Conservation (phyloP, 2,888 invertebrate genomes). For the Andrena dorsata region DNA sequence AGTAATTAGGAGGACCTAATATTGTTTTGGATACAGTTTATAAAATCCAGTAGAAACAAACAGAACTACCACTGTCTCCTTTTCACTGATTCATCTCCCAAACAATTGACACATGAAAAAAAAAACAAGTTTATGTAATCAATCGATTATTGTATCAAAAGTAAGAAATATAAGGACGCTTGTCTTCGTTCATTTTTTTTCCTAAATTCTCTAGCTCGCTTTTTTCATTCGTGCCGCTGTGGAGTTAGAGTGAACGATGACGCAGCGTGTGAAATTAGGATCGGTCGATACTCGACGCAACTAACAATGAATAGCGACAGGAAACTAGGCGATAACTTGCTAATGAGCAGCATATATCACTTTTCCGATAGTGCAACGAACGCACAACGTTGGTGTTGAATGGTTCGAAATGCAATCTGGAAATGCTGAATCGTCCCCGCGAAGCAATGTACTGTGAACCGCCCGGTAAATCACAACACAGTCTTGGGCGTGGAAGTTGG, state of each 20-base stretch:
- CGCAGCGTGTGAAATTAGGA: slow-evolving; percentile 11
- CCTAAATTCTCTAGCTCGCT: too few relatives aligned
- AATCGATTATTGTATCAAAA: too few relatives aligned
- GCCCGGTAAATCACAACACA: slow-evolving; percentile 70
- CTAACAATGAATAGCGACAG: slow-evolving; percentile 65
- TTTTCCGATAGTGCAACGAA: slow-evolving; percentile 71
- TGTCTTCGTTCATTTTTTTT: too few relatives aligned
- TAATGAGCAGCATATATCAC: slow-evolving; percentile 72
- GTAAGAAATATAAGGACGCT: too few relatives aligned
- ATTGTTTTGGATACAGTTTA: too few relatives aligned
- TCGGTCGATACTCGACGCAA: slow-evolving; percentile 58
- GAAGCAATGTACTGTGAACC: slow-evolving; percentile 72
- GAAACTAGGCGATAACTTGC: slow-evolving; percentile 72
- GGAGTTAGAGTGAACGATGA: not conserved
- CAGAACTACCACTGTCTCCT: too few relatives aligned
- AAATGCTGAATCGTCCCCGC: slow-evolving; percentile 71
- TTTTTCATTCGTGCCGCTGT: too few relatives aligned
- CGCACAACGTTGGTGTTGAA: slow-evolving; percentile 67
- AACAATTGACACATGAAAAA: too few relatives aligned
- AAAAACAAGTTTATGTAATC: too few relatives aligned
- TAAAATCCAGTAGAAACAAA: too few relatives aligned
- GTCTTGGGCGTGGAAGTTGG: slow-evolving; percentile 64
- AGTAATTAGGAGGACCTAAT: too few relatives aligned
- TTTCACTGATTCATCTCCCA: too few relatives aligned
- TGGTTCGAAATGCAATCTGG: slow-evolving; percentile 72